These are phyloP conservation scores for Myopa testacea DNA, from an alignment of 2,888 invertebrate species.

Conservation along the genomic window DNA sequence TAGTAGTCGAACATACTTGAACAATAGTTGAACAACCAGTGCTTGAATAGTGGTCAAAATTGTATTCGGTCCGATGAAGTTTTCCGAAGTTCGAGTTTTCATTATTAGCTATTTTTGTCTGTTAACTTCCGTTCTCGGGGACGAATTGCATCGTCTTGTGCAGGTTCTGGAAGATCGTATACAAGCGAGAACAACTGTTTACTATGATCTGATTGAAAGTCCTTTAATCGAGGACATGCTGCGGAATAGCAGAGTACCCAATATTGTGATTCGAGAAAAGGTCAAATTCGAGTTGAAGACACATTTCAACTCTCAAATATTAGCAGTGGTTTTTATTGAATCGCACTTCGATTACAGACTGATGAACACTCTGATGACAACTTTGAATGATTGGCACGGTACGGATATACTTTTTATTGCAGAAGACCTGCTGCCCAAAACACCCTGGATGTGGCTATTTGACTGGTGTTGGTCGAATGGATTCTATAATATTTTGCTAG, in stretches of 20 bases:
- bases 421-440: neutral
- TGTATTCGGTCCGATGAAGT: too few species aligned
- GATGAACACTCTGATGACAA: conserved; percentile 21
- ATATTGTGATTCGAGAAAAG: neutral
- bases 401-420: conserved; percentile 33
- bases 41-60: too few species aligned
- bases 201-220: conserved; percentile 22
- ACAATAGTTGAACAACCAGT: too few species aligned
- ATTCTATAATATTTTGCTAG: conserved; percentile 25
- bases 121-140: neutral
- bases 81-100: too few species aligned
- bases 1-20: too few species aligned
- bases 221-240: neutral
- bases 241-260: conserved; percentile 22
- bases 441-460: conserved; percentile 20
- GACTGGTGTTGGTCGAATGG: conserved; percentile 29
- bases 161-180: conserved; percentile 19
- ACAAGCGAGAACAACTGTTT: conserved; percentile 19
- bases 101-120: neutral
- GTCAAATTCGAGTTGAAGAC: conserved; percentile 5
- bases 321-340: conserved; percentile 16
- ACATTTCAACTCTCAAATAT: conserved; percentile 23
- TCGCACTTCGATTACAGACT: neutral
- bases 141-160: neutral
- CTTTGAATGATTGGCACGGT: conserved; percentile 16